These are phyloP conservation scores for Flabesymbios commensalis DNA, from an alignment of 2,888 invertebrate genomes.

Conservation along the genomic window DNA sequence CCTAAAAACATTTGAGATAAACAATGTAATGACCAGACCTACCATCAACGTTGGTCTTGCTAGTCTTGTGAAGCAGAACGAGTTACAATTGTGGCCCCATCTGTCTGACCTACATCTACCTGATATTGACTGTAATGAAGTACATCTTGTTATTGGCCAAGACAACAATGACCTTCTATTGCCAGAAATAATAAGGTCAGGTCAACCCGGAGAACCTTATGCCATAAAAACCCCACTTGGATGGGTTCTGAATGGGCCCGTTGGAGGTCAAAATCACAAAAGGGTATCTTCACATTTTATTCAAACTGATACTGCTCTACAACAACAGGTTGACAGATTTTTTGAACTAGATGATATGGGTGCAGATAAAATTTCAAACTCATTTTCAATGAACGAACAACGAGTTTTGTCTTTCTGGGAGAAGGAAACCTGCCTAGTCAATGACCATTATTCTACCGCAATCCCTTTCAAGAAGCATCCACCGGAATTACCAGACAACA, in stretches of 20 bases:
- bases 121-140: neutral
- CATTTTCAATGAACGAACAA: too few relatives aligned
- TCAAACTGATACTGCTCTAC: neutral
- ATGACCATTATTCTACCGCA: constrained; percentile 14
- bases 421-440: too few relatives aligned
- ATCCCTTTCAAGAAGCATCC: constrained; percentile 6
- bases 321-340: too few relatives aligned
- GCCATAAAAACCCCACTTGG: neutral
- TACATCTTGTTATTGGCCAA: neutral
- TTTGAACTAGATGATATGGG: too few relatives aligned
- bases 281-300: neutral
- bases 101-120: neutral
- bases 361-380: too few relatives aligned
- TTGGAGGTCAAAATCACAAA: neutral
- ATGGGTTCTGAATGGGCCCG: neutral
- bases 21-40: neutral
- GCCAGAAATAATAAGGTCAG: neutral
- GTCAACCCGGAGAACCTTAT: neutral
- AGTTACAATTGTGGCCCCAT: neutral
- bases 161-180: neutral
- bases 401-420: too few relatives aligned
- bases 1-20: neutral
- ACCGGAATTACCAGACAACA: constrained; percentile 11
- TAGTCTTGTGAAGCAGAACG: neutral
- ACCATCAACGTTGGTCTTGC: neutral